Conservation (phyloP, 2,113 vertebrate genomes). For the Formicarius rufipectus region DNA sequence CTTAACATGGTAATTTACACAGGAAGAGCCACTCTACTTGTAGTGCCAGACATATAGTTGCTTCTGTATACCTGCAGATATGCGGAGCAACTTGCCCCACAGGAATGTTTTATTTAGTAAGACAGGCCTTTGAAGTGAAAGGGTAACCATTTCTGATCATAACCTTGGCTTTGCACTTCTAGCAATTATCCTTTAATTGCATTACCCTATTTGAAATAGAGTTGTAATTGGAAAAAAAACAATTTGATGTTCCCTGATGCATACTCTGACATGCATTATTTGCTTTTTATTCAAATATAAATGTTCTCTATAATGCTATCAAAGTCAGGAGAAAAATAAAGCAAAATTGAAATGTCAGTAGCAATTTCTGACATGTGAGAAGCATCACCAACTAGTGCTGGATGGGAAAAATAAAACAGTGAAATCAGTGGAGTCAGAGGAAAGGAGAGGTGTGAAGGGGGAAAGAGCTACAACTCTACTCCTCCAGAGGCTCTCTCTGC, state of each 20-base stretch:
- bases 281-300: slow-evolving; percentile 92
- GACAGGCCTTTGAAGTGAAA: slow-evolving; percentile 71
- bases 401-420: slow-evolving; percentile 62
- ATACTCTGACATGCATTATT: slow-evolving; percentile 73
- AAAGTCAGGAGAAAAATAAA: slow-evolving; percentile 76
- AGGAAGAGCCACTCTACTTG: background rate
- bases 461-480: background rate
- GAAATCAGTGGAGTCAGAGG: slow-evolving; percentile 54
- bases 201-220: slow-evolving; percentile 80
- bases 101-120: slow-evolving; percentile 71
- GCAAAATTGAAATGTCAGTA: slow-evolving; percentile 91
- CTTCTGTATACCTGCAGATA: slow-evolving; percentile 38
- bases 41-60: slow-evolving; percentile 1
- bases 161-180: slow-evolving; percentile 79
- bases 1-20: background rate
- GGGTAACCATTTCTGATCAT: slow-evolving; percentile 76
- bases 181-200: slow-evolving; percentile 84
- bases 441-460: background rate
- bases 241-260: slow-evolving; percentile 73
- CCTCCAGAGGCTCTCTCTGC: slow-evolving; percentile 53
- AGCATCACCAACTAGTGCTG: slow-evolving; percentile 70
- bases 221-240: slow-evolving; percentile 76
- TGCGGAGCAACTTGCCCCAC: slow-evolving; percentile 51
- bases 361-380: slow-evolving; percentile 85
- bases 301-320: slow-evolving; percentile 83